phyloP scores from a whole-genome alignment of 2,113 vertebrate species.

The Silurus asotus region DNA sequence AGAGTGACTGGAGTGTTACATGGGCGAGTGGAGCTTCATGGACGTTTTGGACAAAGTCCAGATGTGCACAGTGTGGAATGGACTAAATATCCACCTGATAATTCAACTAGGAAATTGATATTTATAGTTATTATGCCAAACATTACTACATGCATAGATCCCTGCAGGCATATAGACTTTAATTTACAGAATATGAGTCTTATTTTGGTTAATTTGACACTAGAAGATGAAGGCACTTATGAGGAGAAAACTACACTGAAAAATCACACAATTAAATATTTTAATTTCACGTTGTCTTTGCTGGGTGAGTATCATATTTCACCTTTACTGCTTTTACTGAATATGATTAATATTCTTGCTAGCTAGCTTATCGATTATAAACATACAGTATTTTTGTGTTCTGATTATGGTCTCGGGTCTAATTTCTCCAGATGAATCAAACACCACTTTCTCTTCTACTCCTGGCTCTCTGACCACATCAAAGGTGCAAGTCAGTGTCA shows the following conservation, averaged over 20 bases:
- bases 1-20: slow-evolving; percentile 17
- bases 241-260: neutral
- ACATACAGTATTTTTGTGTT: neutral
- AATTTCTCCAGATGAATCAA: slow-evolving; percentile 24
- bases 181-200: slow-evolving; percentile 48
- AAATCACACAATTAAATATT: accelerated
- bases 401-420: neutral
- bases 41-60: neutral
- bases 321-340: neutral
- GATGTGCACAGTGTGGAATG: neutral
- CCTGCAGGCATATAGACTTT: neutral
- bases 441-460: neutral
- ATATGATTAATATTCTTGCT: neutral
- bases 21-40: slow-evolving; percentile 24
- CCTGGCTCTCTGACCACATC: neutral
- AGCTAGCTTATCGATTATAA: neutral
- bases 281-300: slow-evolving; percentile 44
- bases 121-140: accelerated
- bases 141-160: neutral
- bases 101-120: neutral
- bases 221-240: slow-evolving; percentile 52
- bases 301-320: slow-evolving; percentile 48
- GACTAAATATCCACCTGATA: neutral
- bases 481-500: slow-evolving; percentile 7
- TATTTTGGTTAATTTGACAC: slow-evolving; percentile 39